Conservation (phyloP, 1,140 invertebrate species). For the Listronotus bonariensis region DNA sequence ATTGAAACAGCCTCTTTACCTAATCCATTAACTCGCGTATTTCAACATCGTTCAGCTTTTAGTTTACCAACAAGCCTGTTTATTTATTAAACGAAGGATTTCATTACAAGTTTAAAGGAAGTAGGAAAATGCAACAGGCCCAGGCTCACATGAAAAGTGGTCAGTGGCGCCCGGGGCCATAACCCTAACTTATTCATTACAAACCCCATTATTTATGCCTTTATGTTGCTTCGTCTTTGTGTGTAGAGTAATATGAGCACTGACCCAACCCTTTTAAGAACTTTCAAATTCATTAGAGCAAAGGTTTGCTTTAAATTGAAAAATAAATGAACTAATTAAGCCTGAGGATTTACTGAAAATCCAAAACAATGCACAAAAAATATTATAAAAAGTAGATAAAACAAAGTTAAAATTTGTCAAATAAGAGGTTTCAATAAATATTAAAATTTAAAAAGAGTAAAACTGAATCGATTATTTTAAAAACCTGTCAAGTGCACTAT, state of each 20-base stretch:
- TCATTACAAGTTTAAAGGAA: conserved; percentile 30
- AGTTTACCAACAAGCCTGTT: conserved; percentile 23
- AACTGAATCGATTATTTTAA: too few relatives aligned
- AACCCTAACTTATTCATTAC: conserved; percentile 45
- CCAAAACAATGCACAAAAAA: too few relatives aligned
- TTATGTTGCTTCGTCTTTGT: conserved; percentile 33
- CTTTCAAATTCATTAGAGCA: too few relatives aligned
- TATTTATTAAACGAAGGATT: conserved; percentile 33
- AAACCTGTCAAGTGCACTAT: too few relatives aligned
- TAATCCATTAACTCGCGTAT: conserved; percentile 25
- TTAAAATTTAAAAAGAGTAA: too few relatives aligned
- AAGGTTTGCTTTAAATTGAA: too few relatives aligned
- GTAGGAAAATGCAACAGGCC: conserved; percentile 31
- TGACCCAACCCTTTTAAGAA: not conserved
- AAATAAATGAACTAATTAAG: too few relatives aligned
- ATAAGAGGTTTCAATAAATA: too few relatives aligned
- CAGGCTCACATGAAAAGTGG: conserved; percentile 23
- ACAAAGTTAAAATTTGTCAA: too few relatives aligned
- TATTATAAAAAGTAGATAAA: too few relatives aligned
- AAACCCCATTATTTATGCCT: conserved; percentile 43
- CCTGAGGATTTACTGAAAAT: too few relatives aligned
- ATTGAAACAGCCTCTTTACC: conserved; percentile 2
- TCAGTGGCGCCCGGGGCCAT: conserved; percentile 31
- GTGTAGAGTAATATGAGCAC: conserved; percentile 2
- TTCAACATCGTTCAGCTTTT: conserved; percentile 25